Evolutionary conservation across 2,888 invertebrate genomes (phyloP).

Genomic region (Ariolimax columbianus): DNA sequence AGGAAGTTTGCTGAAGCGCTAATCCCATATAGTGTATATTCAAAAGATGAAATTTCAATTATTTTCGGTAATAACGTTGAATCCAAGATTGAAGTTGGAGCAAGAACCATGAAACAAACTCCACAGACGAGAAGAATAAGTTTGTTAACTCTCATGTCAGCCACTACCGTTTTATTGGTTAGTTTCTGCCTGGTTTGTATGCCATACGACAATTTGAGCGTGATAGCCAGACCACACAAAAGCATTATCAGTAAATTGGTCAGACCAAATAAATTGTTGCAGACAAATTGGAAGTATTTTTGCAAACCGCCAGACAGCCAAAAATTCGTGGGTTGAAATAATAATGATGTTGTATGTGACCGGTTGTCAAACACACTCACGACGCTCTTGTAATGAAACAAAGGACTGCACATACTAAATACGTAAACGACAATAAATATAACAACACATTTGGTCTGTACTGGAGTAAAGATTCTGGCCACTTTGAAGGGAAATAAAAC

Average conservation of each 20-base stretch:
- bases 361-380: not conserved
- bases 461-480: not conserved
- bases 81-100: conserved; percentile 1
- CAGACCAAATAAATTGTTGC: not conserved
- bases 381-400: not conserved
- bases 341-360: not conserved
- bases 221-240: not conserved
- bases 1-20: no score
- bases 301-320: not conserved
- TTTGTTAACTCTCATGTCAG: conserved; percentile 21
- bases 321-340: not conserved
- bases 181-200: not conserved
- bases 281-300: not conserved
- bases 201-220: not conserved
- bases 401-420: not conserved
- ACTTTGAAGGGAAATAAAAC: conserved; percentile 35
- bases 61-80: no score
- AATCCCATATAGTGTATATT: no score
- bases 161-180: not conserved
- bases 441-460: not conserved
- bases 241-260: not conserved
- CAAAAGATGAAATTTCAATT: no score
- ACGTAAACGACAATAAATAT: not conserved
- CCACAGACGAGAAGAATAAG: conserved; percentile 18
- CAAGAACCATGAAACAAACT: conserved; percentile 11